Evolutionary conservation across 92 coral and sea anemone genomes (phyloP), one percentile per base, ranked within the genome.

Genomic region (Blastomussa wellsi): DNA sequence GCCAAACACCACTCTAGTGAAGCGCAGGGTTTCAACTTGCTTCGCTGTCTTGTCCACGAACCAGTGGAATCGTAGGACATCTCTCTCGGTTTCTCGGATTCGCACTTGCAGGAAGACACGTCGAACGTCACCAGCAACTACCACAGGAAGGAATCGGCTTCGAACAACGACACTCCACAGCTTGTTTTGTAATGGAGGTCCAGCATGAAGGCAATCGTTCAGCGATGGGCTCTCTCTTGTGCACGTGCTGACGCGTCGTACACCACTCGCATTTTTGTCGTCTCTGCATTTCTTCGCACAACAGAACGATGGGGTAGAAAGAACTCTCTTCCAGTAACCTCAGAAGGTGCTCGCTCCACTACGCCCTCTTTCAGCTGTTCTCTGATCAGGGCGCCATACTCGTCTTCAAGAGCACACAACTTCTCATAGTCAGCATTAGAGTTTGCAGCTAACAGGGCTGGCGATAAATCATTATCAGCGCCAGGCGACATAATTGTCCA

Each of bases 401-500:
- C n/a, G n/a, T n/a, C n/a, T n/a, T n/a, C n/a, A n/a, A n/a, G n/a
- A n/a, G n/a, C n/a, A n/a, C n/a, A n/a, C n/a, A n/a, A n/a, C n/a
- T n/a, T n/a, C n/a, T n/a, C n/a, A n/a, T n/a, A n/a, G n/a, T n/a
- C n/a, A n/a, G n/a, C n/a, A n/a, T n/a, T 80, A 17, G 86, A 80
- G 37, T 74, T 87, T 37, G 38, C 65, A 41, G 86, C 82, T 26
- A 80, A 41, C 51, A 60, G 66, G 12, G 12, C 84, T 5, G 77
- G 64, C 42, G 84, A 80, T n/a, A 80, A 31, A n/a, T 44, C 84
- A 8, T 12, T 16, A 22, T 80, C 84, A 13, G 84, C 84, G 15
- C 86, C 90, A 16, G 93, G 95, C 74, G 91, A 89, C 93, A 92
- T 92, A 13, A 92, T 52, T 4, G 91, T 32, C 95, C 93, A 90